These are phyloP conservation scores for Athene cunicularia DNA, from an alignment of 2,113 vertebrate genomes.

Conservation along the genomic window DNA sequence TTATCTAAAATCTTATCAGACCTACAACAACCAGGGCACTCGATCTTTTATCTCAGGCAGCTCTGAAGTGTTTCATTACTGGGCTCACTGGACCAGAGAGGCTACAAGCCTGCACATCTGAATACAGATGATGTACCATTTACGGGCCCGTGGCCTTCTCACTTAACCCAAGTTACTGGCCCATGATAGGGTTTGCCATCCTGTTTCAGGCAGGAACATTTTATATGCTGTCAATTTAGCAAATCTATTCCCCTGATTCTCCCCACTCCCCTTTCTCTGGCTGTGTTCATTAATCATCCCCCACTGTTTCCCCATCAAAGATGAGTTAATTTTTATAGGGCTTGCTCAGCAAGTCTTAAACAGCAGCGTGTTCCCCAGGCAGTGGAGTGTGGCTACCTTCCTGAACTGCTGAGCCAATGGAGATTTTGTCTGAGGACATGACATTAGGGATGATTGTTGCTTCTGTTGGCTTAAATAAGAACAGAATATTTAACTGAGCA, in stretches of 20 bases:
- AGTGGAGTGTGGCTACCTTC: not conserved
- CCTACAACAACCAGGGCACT: too few relatives aligned
- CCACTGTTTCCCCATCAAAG: not conserved
- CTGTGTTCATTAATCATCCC: constrained; percentile 5
- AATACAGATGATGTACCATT: constrained; percentile 48
- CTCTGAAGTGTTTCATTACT: too few relatives aligned
- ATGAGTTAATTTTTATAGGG: constrained; percentile 3
- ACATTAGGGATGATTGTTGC: not conserved
- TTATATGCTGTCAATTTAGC: constrained; percentile 40
- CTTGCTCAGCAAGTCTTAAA: not conserved
- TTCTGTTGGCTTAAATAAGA: not conserved
- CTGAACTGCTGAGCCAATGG: not conserved
- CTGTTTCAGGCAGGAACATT: constrained; percentile 45
- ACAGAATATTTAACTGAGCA: not conserved
- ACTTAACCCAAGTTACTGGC: constrained; percentile 60
- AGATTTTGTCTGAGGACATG: not conserved
- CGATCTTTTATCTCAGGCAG: too few relatives aligned
- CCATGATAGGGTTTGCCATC: constrained; percentile 32
- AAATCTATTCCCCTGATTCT: not conserved
- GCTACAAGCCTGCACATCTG: constrained; percentile 4
- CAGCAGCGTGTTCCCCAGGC: not conserved
- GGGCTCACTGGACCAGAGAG: too few relatives aligned
- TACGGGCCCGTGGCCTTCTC: not conserved
- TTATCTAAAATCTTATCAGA: too few relatives aligned
- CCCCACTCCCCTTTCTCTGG: not conserved